Evolutionary conservation across 1,140 invertebrate species (phyloP).

Genomic region (Micrasema longulum): DNA sequence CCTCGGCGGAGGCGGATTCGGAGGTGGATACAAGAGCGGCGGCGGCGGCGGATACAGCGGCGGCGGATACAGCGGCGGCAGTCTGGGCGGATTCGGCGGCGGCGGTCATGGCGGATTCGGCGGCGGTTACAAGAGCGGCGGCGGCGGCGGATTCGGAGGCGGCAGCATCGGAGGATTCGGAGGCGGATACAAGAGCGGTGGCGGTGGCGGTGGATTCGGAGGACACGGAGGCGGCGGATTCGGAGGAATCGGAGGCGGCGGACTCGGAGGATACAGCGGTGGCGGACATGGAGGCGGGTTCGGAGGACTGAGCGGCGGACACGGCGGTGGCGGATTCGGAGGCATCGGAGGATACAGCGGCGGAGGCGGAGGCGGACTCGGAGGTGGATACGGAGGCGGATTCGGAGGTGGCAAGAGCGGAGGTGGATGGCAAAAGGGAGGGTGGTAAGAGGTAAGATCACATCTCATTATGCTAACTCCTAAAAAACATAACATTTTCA

Average conservation of each 20-base stretch:
- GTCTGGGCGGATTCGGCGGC: constrained; percentile 30
- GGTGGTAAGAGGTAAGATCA: constrained; percentile 29
- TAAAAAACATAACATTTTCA: not conserved
- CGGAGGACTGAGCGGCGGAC: constrained; percentile 33
- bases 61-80: constrained; percentile 32
- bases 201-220: constrained; percentile 35
- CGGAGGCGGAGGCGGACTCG: constrained; percentile 26
- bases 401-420: constrained; percentile 26
- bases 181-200: constrained; percentile 25
- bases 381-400: constrained; percentile 33
- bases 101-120: constrained; percentile 36
- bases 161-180: constrained; percentile 34
- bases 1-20: constrained; percentile 35
- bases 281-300: constrained; percentile 25
- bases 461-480: not conserved
- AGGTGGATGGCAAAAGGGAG: constrained; percentile 46
- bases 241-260: constrained; percentile 32
- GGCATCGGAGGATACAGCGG: constrained; percentile 28
- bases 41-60: constrained; percentile 17
- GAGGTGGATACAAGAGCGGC: constrained; percentile 31
- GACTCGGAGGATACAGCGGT: constrained; percentile 30
- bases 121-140: constrained; percentile 29
- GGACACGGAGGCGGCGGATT: constrained; percentile 20
- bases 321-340: constrained; percentile 32
- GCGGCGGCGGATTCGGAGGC: constrained; percentile 32